phyloP scores from a whole-genome alignment of 1,140 invertebrate species.

The Gryon sp. region DNA sequence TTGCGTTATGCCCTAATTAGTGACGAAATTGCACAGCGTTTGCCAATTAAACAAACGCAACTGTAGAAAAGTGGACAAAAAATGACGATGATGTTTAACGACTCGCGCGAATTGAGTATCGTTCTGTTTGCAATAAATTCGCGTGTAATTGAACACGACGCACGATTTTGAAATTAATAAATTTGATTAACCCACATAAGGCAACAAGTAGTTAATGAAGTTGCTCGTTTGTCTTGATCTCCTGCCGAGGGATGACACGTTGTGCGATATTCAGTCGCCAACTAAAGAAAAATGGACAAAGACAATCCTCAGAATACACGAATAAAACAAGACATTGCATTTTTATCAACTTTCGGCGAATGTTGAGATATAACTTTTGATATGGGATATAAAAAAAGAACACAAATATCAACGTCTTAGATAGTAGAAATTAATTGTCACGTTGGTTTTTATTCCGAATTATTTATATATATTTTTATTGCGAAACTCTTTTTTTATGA shows the following conservation, averaged over 20 bases:
- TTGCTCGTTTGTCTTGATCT: slow-evolving; percentile 28
- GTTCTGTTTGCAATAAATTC: slow-evolving; percentile 27
- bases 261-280: neutral
- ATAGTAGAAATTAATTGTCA: too few relatives aligned
- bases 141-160: slow-evolving; percentile 28
- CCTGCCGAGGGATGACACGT: slow-evolving; percentile 24
- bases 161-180: slow-evolving; percentile 28
- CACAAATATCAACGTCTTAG: too few relatives aligned
- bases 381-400: too few relatives aligned
- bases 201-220: slow-evolving; percentile 11
- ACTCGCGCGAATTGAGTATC: slow-evolving; percentile 14
- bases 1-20: slow-evolving; percentile 33
- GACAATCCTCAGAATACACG: too few relatives aligned
- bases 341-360: too few relatives aligned
- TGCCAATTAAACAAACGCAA: slow-evolving; percentile 29
- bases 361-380: too few relatives aligned
- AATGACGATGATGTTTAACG: slow-evolving; percentile 10
- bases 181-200: slow-evolving; percentile 47
- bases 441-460: too few relatives aligned
- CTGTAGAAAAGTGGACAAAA: slow-evolving; percentile 29
- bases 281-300: too few relatives aligned
- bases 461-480: too few relatives aligned
- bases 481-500: too few relatives aligned
- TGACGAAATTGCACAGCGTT: slow-evolving; percentile 22
- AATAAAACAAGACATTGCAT: too few relatives aligned